Base-by-base conservation (phyloP, 2,888 invertebrate genomes). In the Seladonia tumulorum region DNA sequence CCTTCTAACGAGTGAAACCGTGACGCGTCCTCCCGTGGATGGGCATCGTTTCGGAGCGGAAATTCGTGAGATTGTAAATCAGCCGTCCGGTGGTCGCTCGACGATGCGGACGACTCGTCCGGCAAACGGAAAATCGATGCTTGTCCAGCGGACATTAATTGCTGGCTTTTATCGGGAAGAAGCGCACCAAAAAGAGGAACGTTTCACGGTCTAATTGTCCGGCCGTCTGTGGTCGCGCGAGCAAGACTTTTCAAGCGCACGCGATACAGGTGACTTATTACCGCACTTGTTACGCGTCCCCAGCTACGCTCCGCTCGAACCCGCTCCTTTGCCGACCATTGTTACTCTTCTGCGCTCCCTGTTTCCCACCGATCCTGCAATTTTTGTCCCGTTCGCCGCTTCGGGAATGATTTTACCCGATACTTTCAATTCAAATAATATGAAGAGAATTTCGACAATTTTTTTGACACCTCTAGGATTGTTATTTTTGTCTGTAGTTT, bases 21-120 rank as follows among this genome's bases (percentile, higher is more conserved):
- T 83, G 82, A 76, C 86, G 79, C 71, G 81, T 80, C 73, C 71
- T 74, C 79, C 78, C 73, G 72, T 74, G 49, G 82, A 60, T 81
- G 79, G 68, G 78, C 81, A 76, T 81, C 49, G 81, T 60, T 77
- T 74, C 71, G 70, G 49, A 77, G 47, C 82, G 83, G 85, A 89
- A 88, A 87, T 88, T 88, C 81, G 88, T 80, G 78, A 70, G 76
- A 83, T 73, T 82, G 82, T 90, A 90, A 90, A 90, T 90, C 85
- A 88, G 81, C 77, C 74, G 63, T 63, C 71, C 39, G 49, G 74
- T 60, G 82, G 68, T 66, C 25, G 35, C 29, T 29, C 29, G 66
- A 79, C 80, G 84, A 75, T 76, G 74, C 79, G 74, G 45, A 35
- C 66, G 66, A 35, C 35, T 75, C 77, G 86, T 81, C 47, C 82